A percentile compares a stretch with the other conserved stretches of the same genome.
Conservation (phyloP, 1,140 invertebrate species). For the Microplitis demolitor region DNA sequence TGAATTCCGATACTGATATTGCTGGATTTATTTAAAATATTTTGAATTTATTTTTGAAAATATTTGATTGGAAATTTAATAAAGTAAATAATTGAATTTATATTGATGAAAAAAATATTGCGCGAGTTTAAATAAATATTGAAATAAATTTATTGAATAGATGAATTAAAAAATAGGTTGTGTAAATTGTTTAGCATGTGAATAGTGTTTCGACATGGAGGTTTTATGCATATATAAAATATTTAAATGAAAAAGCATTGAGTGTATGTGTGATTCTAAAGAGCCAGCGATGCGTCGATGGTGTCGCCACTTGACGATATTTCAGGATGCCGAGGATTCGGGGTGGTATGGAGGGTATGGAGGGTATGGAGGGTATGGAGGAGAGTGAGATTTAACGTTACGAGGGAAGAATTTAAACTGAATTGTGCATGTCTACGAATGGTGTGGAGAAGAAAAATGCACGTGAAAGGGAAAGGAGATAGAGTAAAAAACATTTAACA, state of each 20-base stretch:
- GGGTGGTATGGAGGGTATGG: neutral
- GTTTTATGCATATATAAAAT: neutral
- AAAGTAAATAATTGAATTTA: no score
- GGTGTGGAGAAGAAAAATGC: constrained; percentile 8
- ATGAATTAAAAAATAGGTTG: no score
- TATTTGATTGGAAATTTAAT: no score
- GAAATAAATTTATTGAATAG: no score
- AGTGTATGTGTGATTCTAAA: neutral
- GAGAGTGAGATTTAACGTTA: constrained; percentile 11
- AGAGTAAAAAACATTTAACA: constrained; percentile 14
- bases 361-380: neutral
- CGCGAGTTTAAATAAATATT: no score
- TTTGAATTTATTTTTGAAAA: no score
- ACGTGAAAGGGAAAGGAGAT: constrained; percentile 10
- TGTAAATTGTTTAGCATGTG: neutral
- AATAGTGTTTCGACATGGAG: neutral
- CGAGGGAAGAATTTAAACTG: constrained; percentile 30
- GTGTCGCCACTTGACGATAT: neutral
- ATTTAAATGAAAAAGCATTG: neutral
- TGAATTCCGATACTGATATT: no score
- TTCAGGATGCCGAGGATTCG: neutral
- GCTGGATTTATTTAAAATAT: no score
- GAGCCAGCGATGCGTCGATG: neutral
- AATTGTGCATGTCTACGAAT: constrained; percentile 27
- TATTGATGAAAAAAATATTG: no score